Conservation (phyloP, 2,888 invertebrate species). For the Drosophila austrosaltans region DNA sequence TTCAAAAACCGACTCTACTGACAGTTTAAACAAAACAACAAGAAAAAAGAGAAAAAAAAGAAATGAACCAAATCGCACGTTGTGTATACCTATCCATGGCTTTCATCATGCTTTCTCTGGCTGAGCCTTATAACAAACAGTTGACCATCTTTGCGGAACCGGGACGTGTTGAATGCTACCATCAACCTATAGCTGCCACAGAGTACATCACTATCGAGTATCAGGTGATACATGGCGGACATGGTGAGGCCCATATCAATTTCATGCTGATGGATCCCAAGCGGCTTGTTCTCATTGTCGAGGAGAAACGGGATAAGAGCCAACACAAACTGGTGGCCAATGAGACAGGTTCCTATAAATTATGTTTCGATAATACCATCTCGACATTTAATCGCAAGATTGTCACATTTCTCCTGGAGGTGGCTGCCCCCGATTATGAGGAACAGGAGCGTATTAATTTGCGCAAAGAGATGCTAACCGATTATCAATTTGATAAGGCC, state of each 20-base stretch:
- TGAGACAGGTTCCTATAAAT: slow-evolving; percentile 89
- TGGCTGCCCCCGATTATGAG: slow-evolving; percentile 86
- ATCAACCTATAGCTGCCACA: slow-evolving; percentile 86
- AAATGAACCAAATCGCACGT: slow-evolving; percentile 55
- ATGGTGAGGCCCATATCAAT: slow-evolving; percentile 92
- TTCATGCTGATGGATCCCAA: slow-evolving; percentile 89
- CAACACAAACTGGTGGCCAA: slow-evolving; percentile 86
- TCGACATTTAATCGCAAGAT: slow-evolving; percentile 92
- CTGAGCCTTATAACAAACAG: slow-evolving; percentile 38
- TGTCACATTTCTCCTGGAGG: slow-evolving; percentile 90
- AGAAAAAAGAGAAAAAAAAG: background rate
- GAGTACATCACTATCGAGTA: slow-evolving; percentile 91
- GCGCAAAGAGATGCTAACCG: slow-evolving; percentile 83
- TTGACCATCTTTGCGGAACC: slow-evolving; percentile 89
- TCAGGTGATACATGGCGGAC: slow-evolving; percentile 91
- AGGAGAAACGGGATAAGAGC: slow-evolving; percentile 86
- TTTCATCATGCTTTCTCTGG: background rate
- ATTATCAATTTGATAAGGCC: slow-evolving; percentile 86
- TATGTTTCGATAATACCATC: slow-evolving; percentile 95
- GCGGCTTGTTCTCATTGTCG: slow-evolving; percentile 87
- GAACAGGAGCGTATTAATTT: slow-evolving; percentile 83
- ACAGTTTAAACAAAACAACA: slow-evolving; percentile 20
- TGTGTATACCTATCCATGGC: slow-evolving; percentile 5
- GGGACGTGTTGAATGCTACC: slow-evolving; percentile 90
- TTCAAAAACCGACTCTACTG: slow-evolving; percentile 20